Base-by-base conservation (phyloP, 2,113 vertebrate genomes). In the Sitta europaea region DNA sequence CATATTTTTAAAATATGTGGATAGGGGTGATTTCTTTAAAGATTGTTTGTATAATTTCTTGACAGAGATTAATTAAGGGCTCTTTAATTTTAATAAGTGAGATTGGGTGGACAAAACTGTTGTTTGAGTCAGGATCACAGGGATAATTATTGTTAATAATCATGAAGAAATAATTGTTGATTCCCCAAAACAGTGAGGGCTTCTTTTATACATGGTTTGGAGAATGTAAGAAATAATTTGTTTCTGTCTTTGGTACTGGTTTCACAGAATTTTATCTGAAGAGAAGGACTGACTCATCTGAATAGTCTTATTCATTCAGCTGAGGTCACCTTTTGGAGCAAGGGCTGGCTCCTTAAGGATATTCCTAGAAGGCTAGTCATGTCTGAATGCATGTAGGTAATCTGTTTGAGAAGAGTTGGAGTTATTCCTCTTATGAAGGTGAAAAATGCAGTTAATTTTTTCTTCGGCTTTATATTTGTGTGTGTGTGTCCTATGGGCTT, bases 271-370 rank as follows among this genome's bases (percentile, higher is more conserved):
- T 87, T 93, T 91, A 82, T 81, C 84, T 78, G 73, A 89, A 86
- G 48, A 96, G 83, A 75, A 86, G 68, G 58, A 42, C 55, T 90
- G 86, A 70, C 55, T 92, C 63, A 54, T 91, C 45, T 85, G 81
- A 81, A 35, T 71, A 59, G 85, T 31, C 51, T 61, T 65, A 45
- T 91, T 93, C 76, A 65, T 82, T 95, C 79, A 91, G 59, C 78
- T 96, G 90, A 96, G 82, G 58, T 94, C 75, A 95, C 67, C 78
- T 93, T 96, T 66, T 90, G 72, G 92, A 94, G 59, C 83, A 74
- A 90, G 67, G 66, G 18, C 72, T 82, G 67, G 6, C 51, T 95
- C 63, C 54, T 90, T 93, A 61, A 88, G 66, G 24, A 3, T 94
- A 57, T 92, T 96, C 71, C 93, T 91, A 82, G 90, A 95, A 92